phyloP scores from a whole-genome alignment of 2,888 invertebrate genomes.

The Diplazon laetatorius region DNA sequence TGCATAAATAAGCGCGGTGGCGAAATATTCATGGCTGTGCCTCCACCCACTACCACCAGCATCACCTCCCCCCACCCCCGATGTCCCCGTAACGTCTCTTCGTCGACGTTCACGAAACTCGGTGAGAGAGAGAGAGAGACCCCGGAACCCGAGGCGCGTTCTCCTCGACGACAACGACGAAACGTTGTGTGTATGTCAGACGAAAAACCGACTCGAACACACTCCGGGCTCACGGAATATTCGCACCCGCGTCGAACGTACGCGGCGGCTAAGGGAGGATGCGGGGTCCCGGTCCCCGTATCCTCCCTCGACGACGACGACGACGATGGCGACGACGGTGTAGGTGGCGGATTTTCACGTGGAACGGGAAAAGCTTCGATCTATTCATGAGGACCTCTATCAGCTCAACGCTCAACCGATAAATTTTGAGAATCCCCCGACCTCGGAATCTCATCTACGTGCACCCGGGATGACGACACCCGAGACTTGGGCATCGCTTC shows the following conservation, averaged over 20 bases:
- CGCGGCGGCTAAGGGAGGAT: too few species aligned
- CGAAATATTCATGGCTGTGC: slow-evolving; percentile 82
- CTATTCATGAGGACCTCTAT: slow-evolving; percentile 80
- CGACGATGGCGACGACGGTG: neutral
- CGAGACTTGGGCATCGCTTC: slow-evolving; percentile 15
- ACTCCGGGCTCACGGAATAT: slow-evolving; percentile 54
- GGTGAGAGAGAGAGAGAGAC: slow-evolving; percentile 2
- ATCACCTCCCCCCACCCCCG: too few species aligned
- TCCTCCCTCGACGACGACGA: too few species aligned
- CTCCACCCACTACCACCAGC: slow-evolving; percentile 65
- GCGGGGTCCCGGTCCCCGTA: slow-evolving; percentile 14
- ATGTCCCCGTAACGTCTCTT: slow-evolving; percentile 66
- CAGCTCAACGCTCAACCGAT: slow-evolving; percentile 66
- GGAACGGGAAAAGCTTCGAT: slow-evolving; percentile 76
- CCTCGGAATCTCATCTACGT: slow-evolving; percentile 23
- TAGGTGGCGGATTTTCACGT: slow-evolving; percentile 33
- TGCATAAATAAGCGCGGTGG: slow-evolving; percentile 82
- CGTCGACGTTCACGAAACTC: slow-evolving; percentile 67
- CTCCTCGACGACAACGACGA: slow-evolving; percentile 39
- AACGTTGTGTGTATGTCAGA: slow-evolving; percentile 29
- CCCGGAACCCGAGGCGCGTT: too few species aligned
- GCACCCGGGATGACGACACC: slow-evolving; percentile 5
- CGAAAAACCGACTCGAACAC: slow-evolving; percentile 49
- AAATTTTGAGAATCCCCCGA: slow-evolving; percentile 56
- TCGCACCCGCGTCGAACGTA: slow-evolving; percentile 43